Conservation (phyloP, 2,113 vertebrate genomes). For the Sturnira hondurensis region DNA sequence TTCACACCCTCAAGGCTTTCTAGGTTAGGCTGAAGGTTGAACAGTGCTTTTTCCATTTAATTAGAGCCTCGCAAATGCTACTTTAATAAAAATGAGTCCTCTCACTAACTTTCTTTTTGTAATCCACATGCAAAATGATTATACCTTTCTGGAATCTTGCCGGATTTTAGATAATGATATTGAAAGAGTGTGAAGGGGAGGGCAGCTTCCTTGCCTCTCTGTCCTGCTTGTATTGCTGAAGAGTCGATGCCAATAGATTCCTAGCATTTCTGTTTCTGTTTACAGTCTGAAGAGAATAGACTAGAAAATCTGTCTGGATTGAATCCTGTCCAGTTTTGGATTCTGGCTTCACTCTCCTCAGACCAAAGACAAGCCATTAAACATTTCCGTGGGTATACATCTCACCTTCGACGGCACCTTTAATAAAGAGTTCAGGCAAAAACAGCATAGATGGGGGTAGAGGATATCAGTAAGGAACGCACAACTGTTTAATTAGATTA, state of each 20-base stretch:
- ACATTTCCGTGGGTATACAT: background rate
- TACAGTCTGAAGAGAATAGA: background rate
- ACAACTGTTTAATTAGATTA: background rate
- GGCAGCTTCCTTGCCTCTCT: background rate
- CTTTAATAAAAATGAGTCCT: conserved; percentile 8
- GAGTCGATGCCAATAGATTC: background rate
- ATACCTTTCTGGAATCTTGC: conserved; percentile 2
- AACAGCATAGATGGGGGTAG: background rate
- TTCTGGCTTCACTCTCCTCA: background rate
- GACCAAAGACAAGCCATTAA: background rate
- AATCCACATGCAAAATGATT: background rate
- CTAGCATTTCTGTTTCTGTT: background rate
- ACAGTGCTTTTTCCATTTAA: background rate
- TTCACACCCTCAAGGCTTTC: background rate
- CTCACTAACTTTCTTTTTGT: background rate
- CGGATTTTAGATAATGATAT: background rate
- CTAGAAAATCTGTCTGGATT: background rate
- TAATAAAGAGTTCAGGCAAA: conserved; percentile 5
- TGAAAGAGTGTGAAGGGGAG: background rate
- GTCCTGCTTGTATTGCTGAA: background rate
- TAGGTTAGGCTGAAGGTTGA: background rate
- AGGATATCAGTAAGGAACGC: background rate
- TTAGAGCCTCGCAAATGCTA: background rate
- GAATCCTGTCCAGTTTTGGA: background rate
- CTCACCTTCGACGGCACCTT: background rate